Base-by-base conservation (phyloP, 2,888 invertebrate species). In the Strigamia maritima region DNA sequence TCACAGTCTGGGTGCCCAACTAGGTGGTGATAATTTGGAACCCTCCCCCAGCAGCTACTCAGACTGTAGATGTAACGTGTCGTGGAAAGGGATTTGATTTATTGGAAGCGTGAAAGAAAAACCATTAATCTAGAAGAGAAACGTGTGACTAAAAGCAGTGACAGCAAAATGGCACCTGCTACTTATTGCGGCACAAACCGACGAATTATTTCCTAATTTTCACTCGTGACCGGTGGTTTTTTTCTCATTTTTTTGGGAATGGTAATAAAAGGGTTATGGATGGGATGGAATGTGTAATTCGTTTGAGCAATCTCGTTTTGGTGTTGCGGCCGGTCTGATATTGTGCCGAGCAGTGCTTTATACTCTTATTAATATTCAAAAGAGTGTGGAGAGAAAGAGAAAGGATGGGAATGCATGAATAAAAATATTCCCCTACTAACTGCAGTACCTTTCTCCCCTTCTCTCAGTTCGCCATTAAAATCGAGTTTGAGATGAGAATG, bases 311-410 rank as follows among this genome's bases (percentile, higher is more conserved):
- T 4, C 70, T 28, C 70, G 24, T n/a, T 54, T 70, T 70, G 26
- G 26, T 70, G 70, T 70, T 70, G 70, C 70, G 70, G 70, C 70
- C 70, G 70, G 24, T 70, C 70, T 70, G 70, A 70, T 26, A 70
- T 70, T 70, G 70, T 70, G 70, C 70, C 70, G 70, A 70, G 70
- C 70, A 70, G 70, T 70, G 70, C 70, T 70, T 70, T 70, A 70
- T 70, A 70, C n/a, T 70, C 70, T 70, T 70, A 70, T 70, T 70
- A 70, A 70, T 70, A 70, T 70, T 70, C 70, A 70, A 70, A 54
- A 24, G 70, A 70, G 70, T 70, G 24, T 12, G 22, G 60, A 65
- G 60, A 65, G 70, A 70, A 70, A 70, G 70, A 70, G 70, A 70
- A 70, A 70, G 54, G 70, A 70, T 70, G 70, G 70, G 70, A 70